Conservation (phyloP, 2,888 invertebrate species). For the Glyphotaelius pellucidus region DNA sequence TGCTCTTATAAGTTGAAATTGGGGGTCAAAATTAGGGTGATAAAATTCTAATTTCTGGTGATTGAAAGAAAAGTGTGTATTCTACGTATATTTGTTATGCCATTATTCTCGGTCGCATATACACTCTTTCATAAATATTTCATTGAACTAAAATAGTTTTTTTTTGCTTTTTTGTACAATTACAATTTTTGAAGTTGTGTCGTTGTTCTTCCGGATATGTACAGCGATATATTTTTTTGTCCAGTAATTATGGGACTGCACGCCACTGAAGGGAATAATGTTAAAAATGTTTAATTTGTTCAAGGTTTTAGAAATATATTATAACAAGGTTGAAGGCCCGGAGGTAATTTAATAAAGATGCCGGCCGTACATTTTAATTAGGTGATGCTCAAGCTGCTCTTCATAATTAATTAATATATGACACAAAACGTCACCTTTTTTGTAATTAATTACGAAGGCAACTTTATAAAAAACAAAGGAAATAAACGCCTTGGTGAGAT, state of each 20-base stretch:
- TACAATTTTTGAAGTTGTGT: too few relatives aligned
- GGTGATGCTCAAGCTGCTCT: background rate
- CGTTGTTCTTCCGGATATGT: too few relatives aligned
- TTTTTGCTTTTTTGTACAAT: too few relatives aligned
- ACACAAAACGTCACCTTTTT: background rate
- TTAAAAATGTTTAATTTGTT: background rate
- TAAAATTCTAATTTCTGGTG: too few relatives aligned
- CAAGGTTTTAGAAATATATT: conserved; percentile 2
- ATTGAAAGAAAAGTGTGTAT: too few relatives aligned
- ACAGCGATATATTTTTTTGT: too few relatives aligned
- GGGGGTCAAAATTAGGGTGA: too few relatives aligned
- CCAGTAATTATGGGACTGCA: background rate
- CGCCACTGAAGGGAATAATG: background rate
- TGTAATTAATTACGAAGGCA: background rate
- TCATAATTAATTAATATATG: background rate
- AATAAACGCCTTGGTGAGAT: background rate
- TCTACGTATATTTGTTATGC: too few relatives aligned
- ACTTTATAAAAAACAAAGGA: background rate
- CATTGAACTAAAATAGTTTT: too few relatives aligned
- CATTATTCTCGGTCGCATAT: too few relatives aligned
- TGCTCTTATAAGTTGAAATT: too few relatives aligned
- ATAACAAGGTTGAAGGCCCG: background rate
- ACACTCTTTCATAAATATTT: too few relatives aligned
- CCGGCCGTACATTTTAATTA: background rate
- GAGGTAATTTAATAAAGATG: conserved; percentile 4